A percentile compares a stretch with the other conserved stretches of the same genome.
Conservation (phyloP, 2,797 vertebrate genomes). For the Sebastes hopkinsi region DNA sequence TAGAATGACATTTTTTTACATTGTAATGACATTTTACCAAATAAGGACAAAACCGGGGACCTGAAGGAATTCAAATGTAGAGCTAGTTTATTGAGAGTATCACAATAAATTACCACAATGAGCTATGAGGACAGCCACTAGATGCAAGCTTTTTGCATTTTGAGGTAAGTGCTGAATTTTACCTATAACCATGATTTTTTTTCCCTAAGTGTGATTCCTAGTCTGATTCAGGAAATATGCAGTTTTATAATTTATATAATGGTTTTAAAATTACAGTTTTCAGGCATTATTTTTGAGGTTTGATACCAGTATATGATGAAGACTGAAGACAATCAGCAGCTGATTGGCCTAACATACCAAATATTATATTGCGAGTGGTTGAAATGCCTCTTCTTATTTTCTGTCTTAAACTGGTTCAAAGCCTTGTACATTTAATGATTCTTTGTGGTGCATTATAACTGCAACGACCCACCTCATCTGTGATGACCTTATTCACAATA, state of each 20-base stretch:
- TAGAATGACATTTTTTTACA: slow-evolving; percentile 21
- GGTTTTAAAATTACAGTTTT: neutral
- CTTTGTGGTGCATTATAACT: neutral
- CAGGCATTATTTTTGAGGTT: rapidly evolving
- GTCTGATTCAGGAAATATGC: neutral
- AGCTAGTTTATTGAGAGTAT: neutral
- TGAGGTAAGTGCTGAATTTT: slow-evolving; percentile 70
- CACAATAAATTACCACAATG: neutral
- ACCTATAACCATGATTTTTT: neutral
- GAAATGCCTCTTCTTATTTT: neutral
- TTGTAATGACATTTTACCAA: slow-evolving; percentile 26
- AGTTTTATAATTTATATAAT: neutral
- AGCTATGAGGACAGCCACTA: neutral
- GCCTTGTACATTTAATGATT: neutral
- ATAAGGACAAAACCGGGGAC: neutral
- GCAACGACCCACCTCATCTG: neutral
- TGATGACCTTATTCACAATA: neutral
- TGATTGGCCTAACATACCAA: neutral
- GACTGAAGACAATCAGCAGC: neutral
- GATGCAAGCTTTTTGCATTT: neutral
- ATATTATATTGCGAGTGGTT: neutral
- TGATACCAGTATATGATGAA: neutral
- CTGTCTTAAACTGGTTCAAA: neutral
- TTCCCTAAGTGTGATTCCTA: neutral
- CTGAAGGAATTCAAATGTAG: neutral